These are phyloP conservation scores for Diadegma fenestrale DNA, from an alignment of 2,888 invertebrate genomes.

Conservation along the genomic window DNA sequence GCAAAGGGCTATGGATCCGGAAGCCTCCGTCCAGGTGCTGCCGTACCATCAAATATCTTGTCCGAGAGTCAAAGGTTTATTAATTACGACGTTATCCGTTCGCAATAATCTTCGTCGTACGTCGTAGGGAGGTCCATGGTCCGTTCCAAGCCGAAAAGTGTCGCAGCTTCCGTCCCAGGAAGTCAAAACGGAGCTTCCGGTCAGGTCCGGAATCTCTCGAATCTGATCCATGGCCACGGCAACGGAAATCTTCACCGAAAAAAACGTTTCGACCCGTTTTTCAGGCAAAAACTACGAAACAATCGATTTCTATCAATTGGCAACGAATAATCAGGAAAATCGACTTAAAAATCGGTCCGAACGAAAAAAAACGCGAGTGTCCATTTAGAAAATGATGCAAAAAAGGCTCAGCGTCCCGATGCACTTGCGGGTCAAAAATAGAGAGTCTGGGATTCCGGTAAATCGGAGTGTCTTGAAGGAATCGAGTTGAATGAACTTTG, in stretches of 20 bases:
- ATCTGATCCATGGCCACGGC: constrained; percentile 78
- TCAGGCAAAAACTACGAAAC: no score
- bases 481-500: constrained; percentile 42
- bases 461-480: neutral
- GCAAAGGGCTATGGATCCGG: constrained; percentile 43
- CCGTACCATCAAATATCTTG: constrained; percentile 30
- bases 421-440: neutral
- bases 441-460: neutral
- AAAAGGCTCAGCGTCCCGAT: no score
- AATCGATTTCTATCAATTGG: no score
- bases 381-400: no score
- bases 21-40: constrained; percentile 39
- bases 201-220: constrained; percentile 77
- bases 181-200: constrained; percentile 76
- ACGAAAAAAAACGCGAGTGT: no score
- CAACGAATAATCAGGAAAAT: no score
- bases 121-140: constrained; percentile 31
- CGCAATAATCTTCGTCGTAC: no score
- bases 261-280: no score
- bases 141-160: constrained; percentile 52
- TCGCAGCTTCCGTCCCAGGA: constrained; percentile 66
- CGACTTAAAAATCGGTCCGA: no score
- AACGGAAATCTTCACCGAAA: constrained; percentile 19
- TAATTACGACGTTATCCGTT: constrained; percentile 79
- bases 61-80: constrained; percentile 69